These are phyloP conservation scores for Coranthus polyacanthus DNA, from an alignment of 2,797 vertebrate genomes.

Conservation along the genomic window DNA sequence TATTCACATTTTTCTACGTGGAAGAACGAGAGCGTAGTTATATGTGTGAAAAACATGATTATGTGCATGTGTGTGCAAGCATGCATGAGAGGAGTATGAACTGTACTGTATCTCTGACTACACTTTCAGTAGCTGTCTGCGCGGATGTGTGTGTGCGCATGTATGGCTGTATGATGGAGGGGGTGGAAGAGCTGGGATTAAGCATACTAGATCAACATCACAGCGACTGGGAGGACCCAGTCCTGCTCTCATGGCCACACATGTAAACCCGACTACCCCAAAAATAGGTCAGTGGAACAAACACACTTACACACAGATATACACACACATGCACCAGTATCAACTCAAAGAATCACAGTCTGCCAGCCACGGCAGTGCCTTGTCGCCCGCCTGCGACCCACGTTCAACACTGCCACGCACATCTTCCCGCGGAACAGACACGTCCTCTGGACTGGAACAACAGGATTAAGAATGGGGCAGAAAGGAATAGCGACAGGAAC, in stretches of 20 bases:
- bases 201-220: slow-evolving; percentile 81
- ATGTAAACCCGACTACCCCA: slow-evolving; percentile 72
- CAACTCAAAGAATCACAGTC: slow-evolving; percentile 75
- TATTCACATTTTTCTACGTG: slow-evolving; percentile 39
- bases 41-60: slow-evolving; percentile 44
- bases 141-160: slow-evolving; percentile 36
- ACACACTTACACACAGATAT: slow-evolving; percentile 48
- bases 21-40: slow-evolving; percentile 39
- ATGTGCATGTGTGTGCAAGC: slow-evolving; percentile 45
- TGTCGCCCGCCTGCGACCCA: slow-evolving; percentile 68
- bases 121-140: slow-evolving; percentile 53
- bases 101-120: slow-evolving; percentile 58
- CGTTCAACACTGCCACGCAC: slow-evolving; percentile 62
- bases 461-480: slow-evolving; percentile 70
- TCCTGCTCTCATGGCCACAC: slow-evolving; percentile 79
- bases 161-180: slow-evolving; percentile 55
- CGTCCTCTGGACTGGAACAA: slow-evolving; percentile 77
- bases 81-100: slow-evolving; percentile 55
- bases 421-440: slow-evolving; percentile 63
- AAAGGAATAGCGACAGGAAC: slow-evolving; percentile 41
- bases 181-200: slow-evolving; percentile 76
- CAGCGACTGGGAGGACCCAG: slow-evolving; percentile 72
- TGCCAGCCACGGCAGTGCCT: slow-evolving; percentile 61
- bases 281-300: slow-evolving; percentile 89
- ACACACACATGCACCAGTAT: slow-evolving; percentile 67